A percentile compares a stretch with the other conserved stretches of the same genome.
phyloP scores from a whole-genome alignment of 2,113 vertebrate species.

The Protobothrops mucrosquamatus region DNA sequence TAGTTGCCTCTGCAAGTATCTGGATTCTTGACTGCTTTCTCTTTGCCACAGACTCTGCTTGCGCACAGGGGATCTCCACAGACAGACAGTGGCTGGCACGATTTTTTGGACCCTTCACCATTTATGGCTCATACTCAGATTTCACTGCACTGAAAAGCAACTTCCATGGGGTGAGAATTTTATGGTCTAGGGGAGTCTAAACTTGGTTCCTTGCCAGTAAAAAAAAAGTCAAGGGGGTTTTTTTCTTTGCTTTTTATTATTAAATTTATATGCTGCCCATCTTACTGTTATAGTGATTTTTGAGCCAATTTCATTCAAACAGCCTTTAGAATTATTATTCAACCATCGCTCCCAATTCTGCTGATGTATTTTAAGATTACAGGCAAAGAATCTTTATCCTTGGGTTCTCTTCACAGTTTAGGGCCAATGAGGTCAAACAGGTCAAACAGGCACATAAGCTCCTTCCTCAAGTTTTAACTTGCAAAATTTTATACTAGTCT shows the following conservation, averaged over 20 bases:
- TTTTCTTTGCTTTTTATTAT: background rate
- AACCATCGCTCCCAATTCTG: background rate
- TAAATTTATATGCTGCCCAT: background rate
- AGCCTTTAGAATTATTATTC: background rate
- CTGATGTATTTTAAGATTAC: background rate
- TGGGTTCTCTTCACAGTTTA: background rate
- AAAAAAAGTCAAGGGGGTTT: background rate
- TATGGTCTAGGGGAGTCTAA: background rate
- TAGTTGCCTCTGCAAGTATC: background rate
- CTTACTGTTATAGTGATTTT: no score
- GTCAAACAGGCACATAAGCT: background rate
- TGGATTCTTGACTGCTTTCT: background rate
- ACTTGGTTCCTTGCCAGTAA: background rate
- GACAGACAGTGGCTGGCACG: constrained; percentile 28
- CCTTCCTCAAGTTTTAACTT: background rate
- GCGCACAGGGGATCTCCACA: background rate
- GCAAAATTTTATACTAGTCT: background rate
- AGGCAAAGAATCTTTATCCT: background rate
- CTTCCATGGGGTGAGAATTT: constrained; percentile 36
- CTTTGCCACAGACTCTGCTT: constrained; percentile 16
- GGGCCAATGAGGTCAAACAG: background rate
- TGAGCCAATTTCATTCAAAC: no score
- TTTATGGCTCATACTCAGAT: constrained; percentile 4
- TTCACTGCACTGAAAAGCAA: constrained; percentile 6
- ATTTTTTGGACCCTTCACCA: constrained; percentile 19